Percentiles rank a stretch among this genome's conserved stretches.
Conservation (phyloP, 2,797 vertebrate species). For the Urocyon cinereoargenteus region DNA sequence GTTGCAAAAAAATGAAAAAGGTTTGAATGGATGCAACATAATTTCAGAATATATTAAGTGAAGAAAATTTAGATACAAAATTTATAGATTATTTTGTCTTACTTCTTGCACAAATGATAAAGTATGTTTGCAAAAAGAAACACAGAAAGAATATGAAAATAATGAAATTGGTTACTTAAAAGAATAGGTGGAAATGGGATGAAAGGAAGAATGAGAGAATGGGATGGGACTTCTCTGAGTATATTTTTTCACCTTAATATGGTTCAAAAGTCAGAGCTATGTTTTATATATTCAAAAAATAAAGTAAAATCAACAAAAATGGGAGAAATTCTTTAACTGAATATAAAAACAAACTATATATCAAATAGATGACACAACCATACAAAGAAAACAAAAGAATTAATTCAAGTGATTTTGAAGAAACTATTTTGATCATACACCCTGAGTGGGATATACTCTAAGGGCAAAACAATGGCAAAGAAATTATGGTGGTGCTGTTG, state of each 20-base stretch:
- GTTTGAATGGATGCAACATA: not conserved
- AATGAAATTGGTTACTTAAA: not conserved
- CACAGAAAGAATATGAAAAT: not conserved
- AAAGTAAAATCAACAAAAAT: conserved; percentile 9
- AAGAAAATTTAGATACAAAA: not conserved
- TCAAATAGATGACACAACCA: not conserved
- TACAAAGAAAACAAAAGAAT: not conserved
- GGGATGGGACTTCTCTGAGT: not conserved
- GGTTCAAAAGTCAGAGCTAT: not conserved
- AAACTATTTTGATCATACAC: not conserved
- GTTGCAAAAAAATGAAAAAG: not conserved
- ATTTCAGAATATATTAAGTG: not conserved
- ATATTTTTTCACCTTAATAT: not conserved
- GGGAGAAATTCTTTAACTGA: not conserved
- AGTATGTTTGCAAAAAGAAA: not conserved
- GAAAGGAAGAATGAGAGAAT: not conserved
- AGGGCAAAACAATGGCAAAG: not conserved
- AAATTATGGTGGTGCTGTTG: not conserved
- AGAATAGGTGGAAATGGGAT: not conserved
- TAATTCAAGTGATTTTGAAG: not conserved
- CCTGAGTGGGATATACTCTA: not conserved
- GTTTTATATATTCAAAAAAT: conserved; percentile 8
- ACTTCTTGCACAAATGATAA: not conserved
- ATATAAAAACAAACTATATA: not conserved
- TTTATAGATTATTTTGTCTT: too few species aligned